Percentiles rank a stretch among this genome's conserved stretches.
Evolutionary conservation across 2,113 vertebrate species (phyloP).

Genomic region (Hystrix cristata): DNA sequence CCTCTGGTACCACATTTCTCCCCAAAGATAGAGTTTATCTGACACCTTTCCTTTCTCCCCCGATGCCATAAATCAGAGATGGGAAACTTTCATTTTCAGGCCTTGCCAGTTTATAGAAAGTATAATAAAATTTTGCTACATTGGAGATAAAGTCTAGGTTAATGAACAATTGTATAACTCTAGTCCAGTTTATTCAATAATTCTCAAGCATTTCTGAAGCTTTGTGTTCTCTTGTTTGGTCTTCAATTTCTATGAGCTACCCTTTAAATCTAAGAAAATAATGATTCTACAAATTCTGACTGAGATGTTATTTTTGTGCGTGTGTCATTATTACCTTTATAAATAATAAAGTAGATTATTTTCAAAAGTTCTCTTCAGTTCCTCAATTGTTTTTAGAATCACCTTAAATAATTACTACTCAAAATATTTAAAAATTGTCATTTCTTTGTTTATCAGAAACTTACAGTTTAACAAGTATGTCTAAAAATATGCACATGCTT

Average conservation of each 20-base stretch:
- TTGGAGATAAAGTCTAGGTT: neutral
- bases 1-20: neutral
- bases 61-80: neutral
- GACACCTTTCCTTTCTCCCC: neutral
- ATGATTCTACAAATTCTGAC: neutral
- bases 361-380: constrained; percentile 30
- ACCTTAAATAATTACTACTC: neutral
- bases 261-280: neutral
- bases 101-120: neutral
- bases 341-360: constrained; percentile 33
- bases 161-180: neutral
- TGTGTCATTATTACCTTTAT: neutral
- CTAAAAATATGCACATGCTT: neutral
- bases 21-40: neutral
- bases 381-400: constrained; percentile 32
- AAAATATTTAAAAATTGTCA: constrained; percentile 25
- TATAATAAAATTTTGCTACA: constrained; percentile 23
- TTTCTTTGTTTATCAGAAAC: constrained; percentile 34
- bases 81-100: neutral
- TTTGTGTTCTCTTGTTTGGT: constrained; percentile 13
- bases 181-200: neutral
- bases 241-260: constrained; percentile 17
- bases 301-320: neutral
- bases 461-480: constrained; percentile 52
- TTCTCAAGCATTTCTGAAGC: neutral